Base-by-base conservation (phyloP, 2,797 vertebrate genomes). In the Steatocranus sp. region DNA sequence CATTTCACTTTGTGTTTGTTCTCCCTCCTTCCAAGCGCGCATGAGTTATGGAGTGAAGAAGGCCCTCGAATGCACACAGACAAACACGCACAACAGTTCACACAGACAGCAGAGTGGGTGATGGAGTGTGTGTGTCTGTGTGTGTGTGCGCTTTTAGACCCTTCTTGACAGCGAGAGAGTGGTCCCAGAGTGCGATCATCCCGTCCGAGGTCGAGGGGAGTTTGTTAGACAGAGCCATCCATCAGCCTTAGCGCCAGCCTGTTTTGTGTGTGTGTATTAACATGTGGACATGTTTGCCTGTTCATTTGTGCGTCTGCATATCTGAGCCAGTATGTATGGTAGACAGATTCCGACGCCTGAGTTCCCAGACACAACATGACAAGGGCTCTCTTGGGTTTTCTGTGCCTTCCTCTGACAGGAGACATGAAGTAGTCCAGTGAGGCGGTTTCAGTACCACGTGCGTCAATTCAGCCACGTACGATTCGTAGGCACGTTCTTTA, bases 201-300 rank as follows among this genome's bases (percentile, higher is more conserved):
- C 84, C 15, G 8, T 88, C 86, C 86, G 89, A 93, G 90, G 92
- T 93, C 90, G 43, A 88, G 82, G 84, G 85, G 88, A 91, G 90
- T 88, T 85, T 89, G 91, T 90, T 82, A 54, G 84, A 89, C 90
- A 61, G 84, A 36, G 87, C 85, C 89, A 92, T 94, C 92, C 87
- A 91, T 94, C 91, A 92, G 86, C 90, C 56, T 81, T 27, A 84
- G 79, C 75, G 50, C 76, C 81, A 79, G 73, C 17, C 73, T 8
- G 5, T 51, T 81, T 23, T 70, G 56, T 61, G 49, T 41, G 81
- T 78, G 38, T 36, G 38, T 77, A 17, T 73, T 79, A 76, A 61
- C 76, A 68, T 83, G 78, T 50, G 83, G 11, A 46, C 20, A 41
- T 58, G 50, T 30, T 36, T 8, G 73, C 11, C 2, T 12, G 50